Conservation (phyloP, 2,888 invertebrate genomes). For the Graphium colonna region DNA sequence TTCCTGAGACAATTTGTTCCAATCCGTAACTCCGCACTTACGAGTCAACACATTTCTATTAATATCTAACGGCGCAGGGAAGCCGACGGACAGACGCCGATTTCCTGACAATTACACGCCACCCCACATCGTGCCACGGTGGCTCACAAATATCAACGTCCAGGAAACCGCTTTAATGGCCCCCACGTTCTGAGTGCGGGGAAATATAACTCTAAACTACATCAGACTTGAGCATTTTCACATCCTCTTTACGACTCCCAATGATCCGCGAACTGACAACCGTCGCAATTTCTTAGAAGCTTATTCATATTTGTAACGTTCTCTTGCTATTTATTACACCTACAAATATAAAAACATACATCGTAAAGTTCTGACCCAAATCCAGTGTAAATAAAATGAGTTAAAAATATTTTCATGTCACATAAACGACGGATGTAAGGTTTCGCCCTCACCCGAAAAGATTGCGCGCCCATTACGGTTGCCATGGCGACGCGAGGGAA, state of each 20-base stretch:
- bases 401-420: not conserved
- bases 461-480: not conserved
- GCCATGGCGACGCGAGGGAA: conserved; percentile 2
- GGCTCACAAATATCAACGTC: conserved; percentile 5
- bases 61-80: conserved; percentile 23
- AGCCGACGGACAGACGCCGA: conserved; percentile 22
- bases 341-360: no score
- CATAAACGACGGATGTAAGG: not conserved
- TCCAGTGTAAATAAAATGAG: no score
- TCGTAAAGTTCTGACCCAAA: no score
- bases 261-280: not conserved
- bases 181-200: not conserved
- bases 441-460: not conserved
- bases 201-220: not conserved
- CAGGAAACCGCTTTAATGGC: conserved; percentile 12
- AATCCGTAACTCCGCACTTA: not conserved
- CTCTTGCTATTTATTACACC: no score
- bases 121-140: not conserved
- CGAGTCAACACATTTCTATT: conserved; percentile 23
- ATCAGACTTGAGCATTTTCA: not conserved
- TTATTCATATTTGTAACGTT: no score
- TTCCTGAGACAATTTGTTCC: no score
- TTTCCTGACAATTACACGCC: conserved; percentile 23
- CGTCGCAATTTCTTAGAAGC: no score
- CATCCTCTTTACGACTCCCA: not conserved